phyloP scores from a whole-genome alignment of 2,888 invertebrate species.

The Cosmia trapezina region DNA sequence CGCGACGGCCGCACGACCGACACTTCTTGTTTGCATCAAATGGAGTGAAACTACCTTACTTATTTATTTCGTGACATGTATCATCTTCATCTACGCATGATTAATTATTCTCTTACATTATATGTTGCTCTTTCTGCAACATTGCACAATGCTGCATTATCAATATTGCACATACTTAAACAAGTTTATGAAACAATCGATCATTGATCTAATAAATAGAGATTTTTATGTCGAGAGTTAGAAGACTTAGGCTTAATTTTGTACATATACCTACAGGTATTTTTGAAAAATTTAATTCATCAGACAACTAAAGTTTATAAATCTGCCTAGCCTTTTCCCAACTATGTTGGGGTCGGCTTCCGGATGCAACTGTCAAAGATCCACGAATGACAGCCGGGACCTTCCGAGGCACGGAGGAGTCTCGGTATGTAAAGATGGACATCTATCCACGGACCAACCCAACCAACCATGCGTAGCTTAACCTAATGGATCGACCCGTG shows the following conservation, averaged over 20 bases:
- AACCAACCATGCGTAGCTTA: too few species aligned
- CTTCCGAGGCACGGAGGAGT: too few species aligned
- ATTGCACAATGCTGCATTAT: conserved; percentile 38
- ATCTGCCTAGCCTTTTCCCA: too few species aligned
- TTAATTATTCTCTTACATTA: conserved; percentile 46
- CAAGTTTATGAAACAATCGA: conserved; percentile 32
- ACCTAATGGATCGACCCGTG: too few species aligned
- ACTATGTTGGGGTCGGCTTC: too few species aligned
- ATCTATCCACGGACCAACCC: too few species aligned
- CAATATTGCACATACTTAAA: conserved; percentile 24
- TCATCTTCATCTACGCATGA: conserved; percentile 47
- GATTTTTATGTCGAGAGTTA: background rate
- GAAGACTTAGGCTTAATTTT: background rate
- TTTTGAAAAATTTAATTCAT: background rate
- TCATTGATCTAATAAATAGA: conserved; percentile 11
- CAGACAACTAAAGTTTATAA: too few species aligned
- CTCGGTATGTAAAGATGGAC: too few species aligned
- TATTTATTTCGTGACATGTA: conserved; percentile 20
- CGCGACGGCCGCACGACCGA: too few species aligned
- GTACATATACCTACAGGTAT: background rate
- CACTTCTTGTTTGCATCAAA: background rate
- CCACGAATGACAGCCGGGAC: too few species aligned
- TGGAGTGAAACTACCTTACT: conserved; percentile 28
- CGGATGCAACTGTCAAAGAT: too few species aligned
- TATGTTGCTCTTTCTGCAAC: conserved; percentile 28